phyloP scores from a whole-genome alignment of 53 echinoderm and acorn worm species.

The Holothuria scabra region DNA sequence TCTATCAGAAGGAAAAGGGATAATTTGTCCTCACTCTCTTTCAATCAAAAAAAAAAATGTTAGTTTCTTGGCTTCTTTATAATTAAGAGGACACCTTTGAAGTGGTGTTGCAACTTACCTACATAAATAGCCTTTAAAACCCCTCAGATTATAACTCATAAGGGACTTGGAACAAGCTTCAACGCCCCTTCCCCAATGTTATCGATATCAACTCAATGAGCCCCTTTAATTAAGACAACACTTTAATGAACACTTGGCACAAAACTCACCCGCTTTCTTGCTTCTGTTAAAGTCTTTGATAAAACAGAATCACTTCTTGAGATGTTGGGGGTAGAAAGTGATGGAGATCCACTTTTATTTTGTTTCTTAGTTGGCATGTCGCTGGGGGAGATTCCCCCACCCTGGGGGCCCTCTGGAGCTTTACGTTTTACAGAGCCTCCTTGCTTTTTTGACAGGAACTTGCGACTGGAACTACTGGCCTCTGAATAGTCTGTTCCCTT shows the following conservation, averaged over 20 bases:
- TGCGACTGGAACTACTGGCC: neutral
- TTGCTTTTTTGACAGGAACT: neutral
- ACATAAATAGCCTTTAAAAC: too few species aligned
- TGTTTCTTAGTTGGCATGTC: constrained; percentile 58
- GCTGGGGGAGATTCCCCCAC: constrained; percentile 30
- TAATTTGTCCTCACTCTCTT: too few species aligned
- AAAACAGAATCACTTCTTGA: constrained; percentile 82
- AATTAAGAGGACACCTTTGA: too few species aligned
- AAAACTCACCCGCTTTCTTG: constrained; percentile 80
- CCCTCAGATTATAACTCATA: too few species aligned
- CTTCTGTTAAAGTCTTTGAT: constrained; percentile 84
- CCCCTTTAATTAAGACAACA: too few species aligned
- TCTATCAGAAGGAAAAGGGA: too few species aligned
- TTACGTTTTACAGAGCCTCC: constrained; percentile 17
- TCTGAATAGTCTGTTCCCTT: constrained; percentile 34
- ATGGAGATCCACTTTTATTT: constrained; percentile 33
- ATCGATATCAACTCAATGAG: too few species aligned
- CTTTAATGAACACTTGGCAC: neutral
- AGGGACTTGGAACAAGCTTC: too few species aligned
- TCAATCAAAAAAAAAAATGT: too few species aligned
- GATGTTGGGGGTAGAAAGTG: constrained; percentile 51
- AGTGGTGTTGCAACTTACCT: too few species aligned
- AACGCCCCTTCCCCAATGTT: too few species aligned
- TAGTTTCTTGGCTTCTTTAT: too few species aligned
- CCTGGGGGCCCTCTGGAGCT: neutral